Evolutionary conservation across 2,888 invertebrate species (phyloP), one percentile per base, ranked within the genome.

Genomic region (Plebejus argus): DNA sequence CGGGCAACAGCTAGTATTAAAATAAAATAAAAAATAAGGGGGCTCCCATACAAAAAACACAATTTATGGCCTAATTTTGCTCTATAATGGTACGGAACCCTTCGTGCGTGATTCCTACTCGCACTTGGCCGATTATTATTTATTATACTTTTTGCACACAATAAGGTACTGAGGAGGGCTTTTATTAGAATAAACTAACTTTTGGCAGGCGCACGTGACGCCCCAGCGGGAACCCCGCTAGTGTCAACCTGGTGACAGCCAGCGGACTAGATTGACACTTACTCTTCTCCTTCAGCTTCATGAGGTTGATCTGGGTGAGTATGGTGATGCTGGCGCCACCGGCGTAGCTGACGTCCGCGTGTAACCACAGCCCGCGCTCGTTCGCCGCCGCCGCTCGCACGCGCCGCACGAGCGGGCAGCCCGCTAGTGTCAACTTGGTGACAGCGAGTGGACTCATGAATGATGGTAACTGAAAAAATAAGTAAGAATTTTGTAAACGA

Each of bases 301-400:
- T 88, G 10, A 94, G 91, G 92, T 98, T 98, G 82, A 98, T 94
- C 88, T 98, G 98, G 1, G 98, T 98, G 86, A 97, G 97, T 56
- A 99, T 95, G 1, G 97, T 97, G 95, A 98, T 96, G 81, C 96
- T 95, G 70, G 97, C 95, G 81, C 95, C 95, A 76, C 98, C 98
- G 83, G 96, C 96, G 90, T 98, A 98, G 3, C 95, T 95, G 78
- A 98, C 89, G 85, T 98, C 97, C 18, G 98, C 92, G 90, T 98
- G 98, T 0, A 98, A 94, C 98, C 99, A 99, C 78, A 98, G 92
- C 58, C 99, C 99, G 85, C 96, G 95, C 82, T 96, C 96, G 90
- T 98, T 97, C 80, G 97, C 89, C 70, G 95, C 89, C 0, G 98
- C 98, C 80, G 95, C 90, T 20, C 94, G 91, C 77, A 96, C 95